Evolutionary conservation across 2,888 invertebrate genomes (phyloP), one percentile per base, ranked within the genome.

Genomic region (Caradrina kadenii): DNA sequence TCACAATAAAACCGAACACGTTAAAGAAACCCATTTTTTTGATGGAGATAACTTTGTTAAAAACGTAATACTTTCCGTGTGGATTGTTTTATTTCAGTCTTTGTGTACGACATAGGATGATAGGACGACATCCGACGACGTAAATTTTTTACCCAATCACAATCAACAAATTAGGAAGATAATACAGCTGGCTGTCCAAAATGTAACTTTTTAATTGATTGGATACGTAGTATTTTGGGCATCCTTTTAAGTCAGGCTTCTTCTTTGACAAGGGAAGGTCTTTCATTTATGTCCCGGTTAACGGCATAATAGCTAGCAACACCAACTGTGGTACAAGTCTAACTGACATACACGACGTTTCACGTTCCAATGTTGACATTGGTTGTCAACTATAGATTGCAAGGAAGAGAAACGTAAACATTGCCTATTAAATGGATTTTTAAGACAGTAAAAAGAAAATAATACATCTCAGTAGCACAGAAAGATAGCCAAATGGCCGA

Each of bases 401-500:
- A 19, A 54, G 15, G 8, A 26, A 35, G 35, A 7, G 8, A 39
- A 62, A 55, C 17, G 22, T 70, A 71, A 71, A 71, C 63, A 71
- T 63, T 52, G 19, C 8, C 0, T 22, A 1, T 0, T 7, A 22
- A 63, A 26, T 52, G 5, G 11, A n/a, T n/a, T 39, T 52, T 35
- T 26, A 3, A 8, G 11, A 4, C 22, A 45, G 3, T 45, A n/a
- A 17, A 11, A 49, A 19, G 13, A 45, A 31, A 52, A 8, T 17
- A 22, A 39, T 15, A 42, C 8, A 31, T 45, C 21, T 1, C 1
- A 31, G 19, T 13, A n/a, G 10, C 19, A 48, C 13, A 59, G 19
- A 17, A 53, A 65, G 15, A 8, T 3, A 1, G 49, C 2, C 11
- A 8, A 60, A 15, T 94, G 94, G 88, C 94, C 49, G 94, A 95